Base-by-base conservation (phyloP, 1,140 invertebrate species). In the Anoplolepis gracilipes region DNA sequence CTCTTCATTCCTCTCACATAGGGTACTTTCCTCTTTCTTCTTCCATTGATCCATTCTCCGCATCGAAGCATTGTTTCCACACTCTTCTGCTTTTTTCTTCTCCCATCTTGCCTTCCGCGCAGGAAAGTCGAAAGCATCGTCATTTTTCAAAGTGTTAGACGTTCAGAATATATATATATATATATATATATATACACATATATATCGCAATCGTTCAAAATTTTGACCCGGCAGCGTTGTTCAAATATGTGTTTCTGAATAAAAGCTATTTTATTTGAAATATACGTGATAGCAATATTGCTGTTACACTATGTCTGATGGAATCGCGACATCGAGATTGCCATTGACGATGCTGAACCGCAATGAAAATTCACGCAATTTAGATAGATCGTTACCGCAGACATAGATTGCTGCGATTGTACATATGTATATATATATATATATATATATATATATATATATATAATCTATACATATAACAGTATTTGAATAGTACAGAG, bases 71-170 rank as follows among this genome's bases (percentile, higher is more conserved):
- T 90, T 89, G 88, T 89, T 90, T 90, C 78, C 75, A 25, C 49
- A 49, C 67, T 87, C 75, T 73, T 19, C 39, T 67, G 67, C 57
- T n/a, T 39, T 85, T 13, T 62, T 59, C 46, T 16, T 19, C 46
- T 5, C 19, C 19, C 13, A 65, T 30, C 73, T 55, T 46, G 59
- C 72, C 39, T 64, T 76, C 49, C 57, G 42, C 55, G 19, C 53
- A 33, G 53, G 33, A 61, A 53, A 85, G 59, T 59, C 70, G n/a
- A 62, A 85, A 87, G 90, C 78, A 79, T 87, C 84, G 92, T 91
- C 88, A 92, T 93, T 93, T 93, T 90, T 93, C 92, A 93, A 87
- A 86, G 91, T 90, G 89, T 91, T 91, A 90, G 84, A 89, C 90
- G 64, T 61, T 30, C 82, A 57, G 42, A 8, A 11, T 25, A 36